A percentile compares a stretch with the other conserved stretches of the same genome.
Conservation (phyloP, 2,888 invertebrate genomes). For the Drosophila neutralis region DNA sequence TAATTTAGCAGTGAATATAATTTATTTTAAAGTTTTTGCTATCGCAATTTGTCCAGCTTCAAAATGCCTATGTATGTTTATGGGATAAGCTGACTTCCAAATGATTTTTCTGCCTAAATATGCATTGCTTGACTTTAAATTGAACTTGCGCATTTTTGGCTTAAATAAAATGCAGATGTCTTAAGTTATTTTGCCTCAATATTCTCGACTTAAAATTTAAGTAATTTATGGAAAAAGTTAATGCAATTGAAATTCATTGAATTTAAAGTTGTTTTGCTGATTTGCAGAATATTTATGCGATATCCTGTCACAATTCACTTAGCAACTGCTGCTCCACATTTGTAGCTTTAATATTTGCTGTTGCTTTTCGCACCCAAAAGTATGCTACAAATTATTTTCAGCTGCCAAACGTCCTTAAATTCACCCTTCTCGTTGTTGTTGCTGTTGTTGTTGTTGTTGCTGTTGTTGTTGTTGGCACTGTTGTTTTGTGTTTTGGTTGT, state of each 20-base stretch:
- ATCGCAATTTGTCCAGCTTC: not conserved
- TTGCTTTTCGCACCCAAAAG: constrained; percentile 33
- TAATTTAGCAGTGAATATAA: not conserved
- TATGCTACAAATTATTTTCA: constrained; percentile 47
- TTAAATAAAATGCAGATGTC: not conserved
- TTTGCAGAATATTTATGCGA: not conserved
- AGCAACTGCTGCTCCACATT: constrained; percentile 1
- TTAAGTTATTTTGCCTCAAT: too few relatives aligned
- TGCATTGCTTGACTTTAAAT: not conserved
- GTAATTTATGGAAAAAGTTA: not conserved
- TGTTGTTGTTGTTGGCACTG: constrained; percentile 18
- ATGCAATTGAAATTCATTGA: not conserved
- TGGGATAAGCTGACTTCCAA: not conserved
- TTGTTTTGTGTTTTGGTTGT: constrained; percentile 38
- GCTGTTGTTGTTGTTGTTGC: constrained; percentile 2
- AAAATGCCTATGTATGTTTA: not conserved
- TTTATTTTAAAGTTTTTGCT: not conserved
- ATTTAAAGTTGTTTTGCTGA: not conserved
- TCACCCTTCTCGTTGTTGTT: constrained; percentile 21
- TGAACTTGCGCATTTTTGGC: not conserved
- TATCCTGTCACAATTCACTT: not conserved
- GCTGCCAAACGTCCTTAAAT: constrained; percentile 28
- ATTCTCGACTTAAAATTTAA: too few relatives aligned
- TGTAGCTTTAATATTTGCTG: constrained; percentile 4
- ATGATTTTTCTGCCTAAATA: not conserved